Percentiles rank a stretch among this genome's conserved stretches.
Evolutionary conservation across 2,797 vertebrate species (phyloP).

Genomic region (Melanogrammus aeglefinus): DNA sequence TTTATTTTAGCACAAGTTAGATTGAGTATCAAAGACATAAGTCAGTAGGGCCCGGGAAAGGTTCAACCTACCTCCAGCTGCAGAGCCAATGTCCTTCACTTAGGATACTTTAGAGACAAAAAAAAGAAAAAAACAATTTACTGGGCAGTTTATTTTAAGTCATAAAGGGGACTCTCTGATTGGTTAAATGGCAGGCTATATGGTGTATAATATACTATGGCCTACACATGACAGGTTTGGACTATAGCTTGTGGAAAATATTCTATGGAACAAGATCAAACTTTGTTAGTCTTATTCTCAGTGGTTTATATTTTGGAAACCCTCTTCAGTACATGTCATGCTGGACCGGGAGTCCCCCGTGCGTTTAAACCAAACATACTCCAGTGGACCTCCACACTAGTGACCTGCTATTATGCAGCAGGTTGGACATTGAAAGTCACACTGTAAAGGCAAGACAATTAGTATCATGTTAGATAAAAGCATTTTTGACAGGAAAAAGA

Average conservation of each 20-base stretch:
- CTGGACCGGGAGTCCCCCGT: not conserved
- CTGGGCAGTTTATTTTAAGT: conserved; percentile 52
- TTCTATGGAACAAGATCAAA: not conserved
- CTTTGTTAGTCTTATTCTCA: not conserved
- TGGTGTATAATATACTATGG: not conserved
- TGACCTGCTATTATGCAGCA: not conserved
- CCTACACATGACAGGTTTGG: conserved; percentile 7
- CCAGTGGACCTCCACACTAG: not conserved
- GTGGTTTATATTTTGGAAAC: not conserved
- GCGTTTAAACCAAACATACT: not conserved
- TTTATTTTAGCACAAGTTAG: not conserved
- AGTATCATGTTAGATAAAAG: conserved; percentile 7
- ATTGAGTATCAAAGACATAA: not conserved
- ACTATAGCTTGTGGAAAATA: not conserved
- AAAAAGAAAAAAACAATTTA: conserved; percentile 67
- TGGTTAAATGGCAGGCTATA: not conserved
- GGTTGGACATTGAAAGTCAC: not conserved
- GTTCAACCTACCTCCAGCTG: conserved; percentile 75
- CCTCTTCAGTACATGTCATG: not conserved
- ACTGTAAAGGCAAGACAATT: conserved; percentile 1
- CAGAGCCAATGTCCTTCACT: conserved; percentile 74
- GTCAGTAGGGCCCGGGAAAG: not conserved
- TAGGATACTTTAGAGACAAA: conserved; percentile 77
- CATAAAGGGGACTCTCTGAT: conserved; percentile 28
- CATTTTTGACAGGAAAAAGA: not conserved